Evolutionary conservation across 1,140 invertebrate species (phyloP).

Genomic region (Drosophila neocordata): DNA sequence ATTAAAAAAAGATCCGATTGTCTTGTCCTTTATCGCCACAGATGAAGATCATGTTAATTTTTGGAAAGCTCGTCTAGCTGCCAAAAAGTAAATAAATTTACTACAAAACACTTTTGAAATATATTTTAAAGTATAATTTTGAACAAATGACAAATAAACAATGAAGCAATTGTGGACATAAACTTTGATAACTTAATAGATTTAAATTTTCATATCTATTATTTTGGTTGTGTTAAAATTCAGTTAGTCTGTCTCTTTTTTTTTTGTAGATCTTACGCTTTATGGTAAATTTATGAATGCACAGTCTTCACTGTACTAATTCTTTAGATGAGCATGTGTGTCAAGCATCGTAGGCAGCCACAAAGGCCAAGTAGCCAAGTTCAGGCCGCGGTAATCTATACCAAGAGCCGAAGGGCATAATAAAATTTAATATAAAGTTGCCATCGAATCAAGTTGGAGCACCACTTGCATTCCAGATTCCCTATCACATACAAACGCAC

Average conservation of each 20-base stretch:
- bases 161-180: too few species aligned
- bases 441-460: not conserved
- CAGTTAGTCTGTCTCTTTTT: too few species aligned
- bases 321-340: slow-evolving; percentile 34
- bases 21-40: slow-evolving; percentile 37
- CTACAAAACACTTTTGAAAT: not conserved
- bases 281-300: too few species aligned
- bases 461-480: slow-evolving; percentile 49
- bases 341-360: slow-evolving; percentile 36
- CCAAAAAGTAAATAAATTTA: slow-evolving; percentile 16
- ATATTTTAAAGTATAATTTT: not conserved
- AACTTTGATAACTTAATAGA: too few species aligned
- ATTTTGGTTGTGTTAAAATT: too few species aligned
- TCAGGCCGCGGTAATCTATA: slow-evolving; percentile 48
- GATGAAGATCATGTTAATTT: slow-evolving; percentile 54
- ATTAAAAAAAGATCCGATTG: slow-evolving; percentile 46
- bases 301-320: slow-evolving; percentile 9
- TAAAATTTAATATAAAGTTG: slow-evolving; percentile 50
- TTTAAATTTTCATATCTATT: too few species aligned
- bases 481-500: slow-evolving; percentile 12
- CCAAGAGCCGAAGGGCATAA: slow-evolving; percentile 46
- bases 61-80: slow-evolving; percentile 34
- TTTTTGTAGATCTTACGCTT: not conserved
- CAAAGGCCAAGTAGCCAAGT: slow-evolving; percentile 61
- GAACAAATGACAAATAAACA: not conserved